A percentile compares a stretch with the other conserved stretches of the same genome.
phyloP scores from a whole-genome alignment of 2,113 vertebrate species.

The Alethe castanea region DNA sequence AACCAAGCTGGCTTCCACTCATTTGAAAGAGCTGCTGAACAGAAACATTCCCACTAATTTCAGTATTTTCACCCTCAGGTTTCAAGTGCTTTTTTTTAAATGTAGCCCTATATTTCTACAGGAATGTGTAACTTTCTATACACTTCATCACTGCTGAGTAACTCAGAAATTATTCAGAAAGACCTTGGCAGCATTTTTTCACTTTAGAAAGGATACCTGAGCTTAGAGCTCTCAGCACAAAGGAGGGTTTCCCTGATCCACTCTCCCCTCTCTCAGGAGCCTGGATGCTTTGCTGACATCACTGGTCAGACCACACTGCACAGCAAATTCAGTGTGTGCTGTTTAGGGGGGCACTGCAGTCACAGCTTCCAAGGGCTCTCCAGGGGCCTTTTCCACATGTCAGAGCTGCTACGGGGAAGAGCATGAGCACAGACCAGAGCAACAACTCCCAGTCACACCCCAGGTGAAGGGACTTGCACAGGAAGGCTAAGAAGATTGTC shows the following conservation, averaged over 20 bases:
- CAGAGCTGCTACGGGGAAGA: not conserved
- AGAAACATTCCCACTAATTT: not conserved
- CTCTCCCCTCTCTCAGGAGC: not conserved
- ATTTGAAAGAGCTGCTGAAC: not conserved
- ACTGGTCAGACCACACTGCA: not conserved
- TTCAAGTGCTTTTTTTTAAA: not conserved
- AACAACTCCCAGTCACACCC: not conserved
- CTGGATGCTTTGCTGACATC: not conserved
- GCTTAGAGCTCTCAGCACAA: not conserved
- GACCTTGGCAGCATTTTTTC: not conserved
- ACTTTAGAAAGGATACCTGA: not conserved
- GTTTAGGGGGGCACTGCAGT: not conserved
- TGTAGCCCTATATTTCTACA: not conserved
- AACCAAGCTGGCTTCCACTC: not conserved
- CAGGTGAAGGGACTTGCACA: not conserved
- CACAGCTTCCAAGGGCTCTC: not conserved
- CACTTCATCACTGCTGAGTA: not conserved
- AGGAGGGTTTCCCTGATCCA: not conserved
- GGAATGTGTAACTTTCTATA: not conserved
- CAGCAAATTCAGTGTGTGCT: not conserved
- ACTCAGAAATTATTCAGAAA: not conserved
- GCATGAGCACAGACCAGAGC: not conserved
- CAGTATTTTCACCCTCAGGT: not conserved
- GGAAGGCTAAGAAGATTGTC: not conserved
- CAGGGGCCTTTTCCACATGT: not conserved